phyloP scores from a whole-genome alignment of 2,113 vertebrate species.

The Limanda limanda region DNA sequence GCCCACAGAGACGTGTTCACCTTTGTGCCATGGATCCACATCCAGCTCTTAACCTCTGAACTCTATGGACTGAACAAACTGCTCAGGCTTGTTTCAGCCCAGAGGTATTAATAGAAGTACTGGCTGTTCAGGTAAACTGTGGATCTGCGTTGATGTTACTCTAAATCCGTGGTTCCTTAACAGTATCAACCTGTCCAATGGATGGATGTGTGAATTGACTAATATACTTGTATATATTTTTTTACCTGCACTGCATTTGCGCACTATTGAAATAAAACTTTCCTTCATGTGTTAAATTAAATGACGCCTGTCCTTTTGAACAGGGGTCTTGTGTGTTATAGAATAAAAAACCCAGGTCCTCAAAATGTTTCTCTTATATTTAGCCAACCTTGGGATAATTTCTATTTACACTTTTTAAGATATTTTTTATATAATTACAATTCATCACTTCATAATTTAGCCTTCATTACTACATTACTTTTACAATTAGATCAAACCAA shows the following conservation, averaged over 20 bases:
- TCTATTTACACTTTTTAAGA: too few species aligned
- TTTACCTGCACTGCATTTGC: slow-evolving; percentile 6
- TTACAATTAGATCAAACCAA: too few species aligned
- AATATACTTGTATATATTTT: not conserved
- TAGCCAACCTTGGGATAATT: too few species aligned
- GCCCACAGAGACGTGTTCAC: not conserved
- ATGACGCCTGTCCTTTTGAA: too few species aligned
- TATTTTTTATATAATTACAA: too few species aligned
- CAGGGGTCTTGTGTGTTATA: too few species aligned
- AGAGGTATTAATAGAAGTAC: not conserved
- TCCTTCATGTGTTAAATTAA: too few species aligned
- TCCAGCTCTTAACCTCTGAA: slow-evolving; percentile 6
- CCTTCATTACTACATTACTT: too few species aligned
- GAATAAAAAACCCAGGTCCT: too few species aligned
- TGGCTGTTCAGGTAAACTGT: not conserved
- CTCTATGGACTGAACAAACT: not conserved
- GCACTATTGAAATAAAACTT: too few species aligned
- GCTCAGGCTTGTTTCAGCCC: not conserved
- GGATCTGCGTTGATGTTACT: not conserved
- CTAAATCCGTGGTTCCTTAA: not conserved
- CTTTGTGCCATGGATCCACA: not conserved
- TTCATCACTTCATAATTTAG: too few species aligned
- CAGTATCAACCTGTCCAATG: not conserved
- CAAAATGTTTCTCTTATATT: too few species aligned
- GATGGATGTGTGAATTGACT: not conserved